Evolutionary conservation across 2,113 vertebrate species (phyloP).

Genomic region (Alouatta palliata): DNA sequence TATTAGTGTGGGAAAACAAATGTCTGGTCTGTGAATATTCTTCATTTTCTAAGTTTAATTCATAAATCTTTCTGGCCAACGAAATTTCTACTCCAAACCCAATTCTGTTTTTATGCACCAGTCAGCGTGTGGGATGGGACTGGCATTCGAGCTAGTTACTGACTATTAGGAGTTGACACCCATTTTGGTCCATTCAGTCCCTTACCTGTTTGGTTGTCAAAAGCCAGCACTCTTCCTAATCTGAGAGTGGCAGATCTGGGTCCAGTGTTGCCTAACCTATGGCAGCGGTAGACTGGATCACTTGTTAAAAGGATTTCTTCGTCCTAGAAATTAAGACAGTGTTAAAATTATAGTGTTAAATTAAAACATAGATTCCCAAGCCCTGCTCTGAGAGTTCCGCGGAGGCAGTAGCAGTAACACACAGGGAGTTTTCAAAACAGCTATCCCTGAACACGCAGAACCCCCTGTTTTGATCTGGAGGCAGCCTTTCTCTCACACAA

Average conservation of each 20-base stretch:
- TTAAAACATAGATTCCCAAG: neutral
- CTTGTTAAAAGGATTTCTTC: neutral
- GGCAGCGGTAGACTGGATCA: neutral
- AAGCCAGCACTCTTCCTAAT: neutral
- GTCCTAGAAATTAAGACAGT: neutral
- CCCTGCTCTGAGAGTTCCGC: neutral
- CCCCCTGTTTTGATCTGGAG: rapidly evolving
- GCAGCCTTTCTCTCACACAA: rapidly evolving
- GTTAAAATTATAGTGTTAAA: neutral
- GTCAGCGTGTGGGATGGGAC: neutral
- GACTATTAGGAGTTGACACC: too few relatives aligned
- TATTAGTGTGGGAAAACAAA: neutral
- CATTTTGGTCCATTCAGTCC: neutral
- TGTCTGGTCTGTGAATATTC: neutral
- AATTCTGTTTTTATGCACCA: neutral
- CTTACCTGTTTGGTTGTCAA: neutral
- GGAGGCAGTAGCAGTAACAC: too few relatives aligned
- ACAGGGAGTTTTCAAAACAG: neutral
- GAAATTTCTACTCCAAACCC: neutral
- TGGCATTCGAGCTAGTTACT: neutral
- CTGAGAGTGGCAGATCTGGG: neutral
- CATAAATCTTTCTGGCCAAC: neutral
- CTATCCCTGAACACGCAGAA: rapidly evolving
- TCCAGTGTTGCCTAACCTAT: neutral
- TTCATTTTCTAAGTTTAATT: neutral